Evolutionary conservation across 2,888 invertebrate genomes (phyloP).

Genomic region (Chrysomela aeneicollis): DNA sequence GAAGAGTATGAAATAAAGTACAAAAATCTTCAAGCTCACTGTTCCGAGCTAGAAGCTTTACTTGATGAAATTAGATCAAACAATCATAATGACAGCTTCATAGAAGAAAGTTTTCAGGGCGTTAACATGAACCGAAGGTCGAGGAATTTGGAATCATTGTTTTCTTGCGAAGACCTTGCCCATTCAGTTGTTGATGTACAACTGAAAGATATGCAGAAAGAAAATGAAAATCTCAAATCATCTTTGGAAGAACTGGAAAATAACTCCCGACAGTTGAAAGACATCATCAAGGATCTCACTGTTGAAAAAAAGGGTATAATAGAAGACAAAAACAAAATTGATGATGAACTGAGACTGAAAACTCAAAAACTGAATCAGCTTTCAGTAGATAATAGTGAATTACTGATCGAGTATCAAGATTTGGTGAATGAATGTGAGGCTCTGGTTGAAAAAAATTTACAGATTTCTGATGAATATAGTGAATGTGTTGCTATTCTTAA

Average conservation of each 20-base stretch:
- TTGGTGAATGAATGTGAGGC: background rate
- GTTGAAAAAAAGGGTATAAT: conserved; percentile 10
- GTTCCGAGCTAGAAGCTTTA: conserved; percentile 58
- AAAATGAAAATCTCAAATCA: conserved; percentile 48
- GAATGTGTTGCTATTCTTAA: background rate
- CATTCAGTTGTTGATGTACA: conserved; percentile 60
- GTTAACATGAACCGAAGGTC: conserved; percentile 32
- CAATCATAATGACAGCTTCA: conserved; percentile 45
- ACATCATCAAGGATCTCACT: conserved; percentile 8
- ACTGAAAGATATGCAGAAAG: conserved; percentile 55
- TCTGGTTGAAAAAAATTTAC: background rate
- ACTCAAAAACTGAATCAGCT: conserved; percentile 11
- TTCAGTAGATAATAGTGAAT: background rate
- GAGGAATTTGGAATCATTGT: conserved; percentile 33
- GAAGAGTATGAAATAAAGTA: conserved; percentile 51
- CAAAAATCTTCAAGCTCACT: conserved; percentile 48
- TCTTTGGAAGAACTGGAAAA: conserved; percentile 26
- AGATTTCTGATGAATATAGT: background rate
- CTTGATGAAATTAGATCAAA: conserved; percentile 59
- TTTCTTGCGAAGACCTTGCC: conserved; percentile 54
- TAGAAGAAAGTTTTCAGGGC: conserved; percentile 40
- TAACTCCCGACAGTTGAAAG: conserved; percentile 13
- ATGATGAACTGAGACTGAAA: conserved; percentile 12
- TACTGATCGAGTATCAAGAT: conserved; percentile 1
- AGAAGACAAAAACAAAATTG: conserved; percentile 13